Conservation (phyloP, 2,888 invertebrate genomes). For the Pristionchus arcanus region DNA sequence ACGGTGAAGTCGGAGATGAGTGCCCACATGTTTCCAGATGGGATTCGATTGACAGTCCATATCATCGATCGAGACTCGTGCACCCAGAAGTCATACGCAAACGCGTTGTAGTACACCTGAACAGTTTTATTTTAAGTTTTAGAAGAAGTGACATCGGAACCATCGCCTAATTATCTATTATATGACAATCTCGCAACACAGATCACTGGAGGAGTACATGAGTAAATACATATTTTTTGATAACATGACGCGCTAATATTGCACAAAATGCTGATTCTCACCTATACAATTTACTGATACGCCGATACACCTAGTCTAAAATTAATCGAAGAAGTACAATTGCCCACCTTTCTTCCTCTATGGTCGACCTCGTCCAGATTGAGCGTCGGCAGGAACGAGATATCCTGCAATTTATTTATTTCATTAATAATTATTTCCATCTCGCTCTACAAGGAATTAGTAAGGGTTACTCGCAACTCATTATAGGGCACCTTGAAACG, state of each 20-base stretch:
- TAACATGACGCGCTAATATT: too few species aligned
- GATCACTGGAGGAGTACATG: background rate
- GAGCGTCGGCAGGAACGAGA: slow-evolving; percentile 68
- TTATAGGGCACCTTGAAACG: too few species aligned
- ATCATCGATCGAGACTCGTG: slow-evolving; percentile 69
- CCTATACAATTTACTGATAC: background rate
- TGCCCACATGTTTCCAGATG: slow-evolving; percentile 71
- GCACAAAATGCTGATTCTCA: too few species aligned
- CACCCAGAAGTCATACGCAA: slow-evolving; percentile 75
- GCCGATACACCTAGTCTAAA: too few species aligned
- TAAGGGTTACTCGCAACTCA: too few species aligned
- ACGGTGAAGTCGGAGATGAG: slow-evolving; percentile 73
- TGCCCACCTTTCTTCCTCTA: slow-evolving; percentile 67
- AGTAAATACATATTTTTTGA: background rate
- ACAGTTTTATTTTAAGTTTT: background rate
- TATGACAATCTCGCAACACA: background rate
- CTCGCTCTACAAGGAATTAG: too few species aligned
- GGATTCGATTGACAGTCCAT: slow-evolving; percentile 67
- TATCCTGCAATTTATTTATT: slow-evolving; percentile 61
- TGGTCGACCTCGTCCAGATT: slow-evolving; percentile 69
- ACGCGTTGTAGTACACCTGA: slow-evolving; percentile 73
- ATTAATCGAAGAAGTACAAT: background rate
- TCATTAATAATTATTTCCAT: too few species aligned
- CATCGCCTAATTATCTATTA: background rate
- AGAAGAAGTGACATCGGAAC: background rate